Base-by-base conservation (phyloP, 53 echinoderm and acorn worm species). In the Stichopus horrens region DNA sequence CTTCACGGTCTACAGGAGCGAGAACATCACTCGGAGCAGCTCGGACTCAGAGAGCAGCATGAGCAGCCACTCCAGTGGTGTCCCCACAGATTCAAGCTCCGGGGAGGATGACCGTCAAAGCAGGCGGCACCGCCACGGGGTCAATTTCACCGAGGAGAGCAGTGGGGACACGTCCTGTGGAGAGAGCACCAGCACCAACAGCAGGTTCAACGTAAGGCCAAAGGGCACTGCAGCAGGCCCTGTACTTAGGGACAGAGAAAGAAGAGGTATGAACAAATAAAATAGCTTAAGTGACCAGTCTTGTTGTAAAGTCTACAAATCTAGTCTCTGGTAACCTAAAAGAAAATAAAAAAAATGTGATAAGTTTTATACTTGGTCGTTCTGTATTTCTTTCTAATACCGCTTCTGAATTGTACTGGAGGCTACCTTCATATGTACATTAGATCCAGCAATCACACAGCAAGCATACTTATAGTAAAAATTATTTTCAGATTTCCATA, bases 151-250 rank as follows among this genome's bases (percentile, higher is more conserved):
- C 9, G 97, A 95, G 75, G 97, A 97, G 86, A 97, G 97, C 88
- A 95, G 94, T 54, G 97, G 95, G 6, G 97, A 94, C 21, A 94
- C 97, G 6, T 97, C 97, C 6, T 97, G 97, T 68, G 97, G 95
- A 18, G 97, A 97, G 88, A 97, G 97, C 86, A 95, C 97, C 59
- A 95, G 95, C 86, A 95, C 95, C 59, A 92, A 84, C 77, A 95
- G 95, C 86, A 88, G 95, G 86, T 92, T 92, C 77, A 92, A 93
- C 55, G 90, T 90, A 7, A 89, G 89, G 19, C 54, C 54, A 74
- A 75, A 58, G 56, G 56, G 58, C 7, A 51, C 9, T 20, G 75
- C 75, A 9, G 6, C 22, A 3, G 94, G 93, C 75, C 90, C 90
- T 76, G 94, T 94, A 52, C 94, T 93, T 79, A 90, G 91, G 88